Conservation (phyloP, 2,888 invertebrate genomes). For the Drosophila pseudotalamancana region DNA sequence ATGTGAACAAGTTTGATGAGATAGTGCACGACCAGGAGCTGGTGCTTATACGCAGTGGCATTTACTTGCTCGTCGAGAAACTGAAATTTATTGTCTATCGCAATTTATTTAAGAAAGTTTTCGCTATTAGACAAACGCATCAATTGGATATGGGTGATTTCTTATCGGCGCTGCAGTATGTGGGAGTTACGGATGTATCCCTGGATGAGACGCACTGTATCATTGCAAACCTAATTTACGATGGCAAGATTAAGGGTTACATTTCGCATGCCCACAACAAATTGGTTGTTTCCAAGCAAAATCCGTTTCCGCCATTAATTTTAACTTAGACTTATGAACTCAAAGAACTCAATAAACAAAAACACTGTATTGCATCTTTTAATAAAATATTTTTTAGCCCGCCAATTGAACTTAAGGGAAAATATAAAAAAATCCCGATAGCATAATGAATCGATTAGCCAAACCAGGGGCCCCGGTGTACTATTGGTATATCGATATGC, state of each 20-base stretch:
- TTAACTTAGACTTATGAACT: conserved; percentile 84
- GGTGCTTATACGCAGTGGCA: conserved; percentile 98
- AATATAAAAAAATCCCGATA: not conserved
- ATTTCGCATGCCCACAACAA: conserved; percentile 98
- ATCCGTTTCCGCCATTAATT: conserved; percentile 94
- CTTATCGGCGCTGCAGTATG: conserved; percentile 91
- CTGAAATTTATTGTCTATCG: conserved; percentile 97
- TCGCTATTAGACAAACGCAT: conserved; percentile 90
- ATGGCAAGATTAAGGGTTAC: conserved; percentile 99
- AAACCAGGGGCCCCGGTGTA: conserved; percentile 24
- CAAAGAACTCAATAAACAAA: not conserved
- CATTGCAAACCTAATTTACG: conserved; percentile 97
- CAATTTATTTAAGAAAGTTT: conserved; percentile 96
- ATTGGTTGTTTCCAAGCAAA: conserved; percentile 98
- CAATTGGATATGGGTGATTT: conserved; percentile 95
- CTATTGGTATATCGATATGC: conserved; percentile 30
- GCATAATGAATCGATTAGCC: not conserved
- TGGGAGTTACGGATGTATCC: conserved; percentile 94
- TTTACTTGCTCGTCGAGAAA: conserved; percentile 98
- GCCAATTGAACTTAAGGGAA: not conserved
- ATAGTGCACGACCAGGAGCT: conserved; percentile 94
- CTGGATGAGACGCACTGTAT: conserved; percentile 98
- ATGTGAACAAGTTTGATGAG: conserved; percentile 92
- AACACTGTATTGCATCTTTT: not conserved
- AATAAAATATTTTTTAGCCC: not conserved